Evolutionary conservation across 2,888 invertebrate species (phyloP).

Genomic region (Eumacrocentrus americanus): DNA sequence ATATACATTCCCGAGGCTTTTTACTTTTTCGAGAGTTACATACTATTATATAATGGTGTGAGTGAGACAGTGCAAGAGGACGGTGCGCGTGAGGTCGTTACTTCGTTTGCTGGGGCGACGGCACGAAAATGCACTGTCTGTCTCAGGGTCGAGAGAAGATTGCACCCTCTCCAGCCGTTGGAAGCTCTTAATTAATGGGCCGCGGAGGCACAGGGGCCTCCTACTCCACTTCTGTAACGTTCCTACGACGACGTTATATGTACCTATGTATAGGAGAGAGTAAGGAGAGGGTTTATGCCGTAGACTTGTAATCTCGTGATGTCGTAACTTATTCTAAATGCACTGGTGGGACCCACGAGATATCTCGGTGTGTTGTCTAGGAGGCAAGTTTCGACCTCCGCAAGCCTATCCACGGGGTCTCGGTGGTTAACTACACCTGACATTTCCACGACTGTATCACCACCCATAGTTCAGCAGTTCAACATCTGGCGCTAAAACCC

Average conservation of each 20-base stretch:
- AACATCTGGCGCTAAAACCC: too few relatives aligned
- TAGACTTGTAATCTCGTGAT: slow-evolving; percentile 60
- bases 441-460: slow-evolving; percentile 28
- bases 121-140: slow-evolving; percentile 34
- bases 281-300: slow-evolving; percentile 54
- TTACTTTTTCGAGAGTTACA: too few relatives aligned
- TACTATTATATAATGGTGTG: too few relatives aligned
- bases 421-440: slow-evolving; percentile 38
- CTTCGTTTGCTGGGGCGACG: too few relatives aligned
- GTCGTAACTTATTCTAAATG: slow-evolving; percentile 61
- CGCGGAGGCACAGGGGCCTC: slow-evolving; percentile 37
- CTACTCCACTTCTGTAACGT: not conserved
- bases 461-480: too few relatives aligned
- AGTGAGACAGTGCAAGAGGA: too few relatives aligned
- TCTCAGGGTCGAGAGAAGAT: slow-evolving; percentile 44
- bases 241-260: slow-evolving; percentile 15
- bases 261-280: too few relatives aligned
- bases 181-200: slow-evolving; percentile 59
- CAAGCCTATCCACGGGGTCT: slow-evolving; percentile 6
- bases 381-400: slow-evolving; percentile 52
- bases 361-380: slow-evolving; percentile 51
- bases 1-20: too few relatives aligned
- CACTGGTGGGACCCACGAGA: slow-evolving; percentile 56
- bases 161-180: slow-evolving; percentile 51
- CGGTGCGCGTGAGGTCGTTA: too few relatives aligned